These are phyloP conservation scores for Oreochromis tanganicae DNA, from an alignment of 2,113 vertebrate genomes.

Conservation along the genomic window DNA sequence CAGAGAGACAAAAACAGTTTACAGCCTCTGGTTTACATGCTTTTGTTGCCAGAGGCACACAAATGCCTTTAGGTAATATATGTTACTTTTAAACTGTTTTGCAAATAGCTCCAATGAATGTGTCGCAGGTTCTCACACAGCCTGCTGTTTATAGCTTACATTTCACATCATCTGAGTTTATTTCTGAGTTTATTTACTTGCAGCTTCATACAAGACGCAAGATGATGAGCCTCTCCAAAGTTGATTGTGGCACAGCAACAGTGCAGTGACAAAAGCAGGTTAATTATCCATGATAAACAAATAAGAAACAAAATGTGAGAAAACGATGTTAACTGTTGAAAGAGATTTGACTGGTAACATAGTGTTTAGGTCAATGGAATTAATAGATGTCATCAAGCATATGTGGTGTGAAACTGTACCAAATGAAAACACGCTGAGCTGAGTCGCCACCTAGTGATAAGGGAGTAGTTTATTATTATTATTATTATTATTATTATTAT, in stretches of 20 bases:
- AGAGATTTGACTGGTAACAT: neutral
- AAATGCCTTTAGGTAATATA: neutral
- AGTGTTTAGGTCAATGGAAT: neutral
- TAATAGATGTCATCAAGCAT: neutral
- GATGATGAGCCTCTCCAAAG: neutral
- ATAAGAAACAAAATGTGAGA: neutral
- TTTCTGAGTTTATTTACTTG: neutral
- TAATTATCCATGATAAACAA: neutral
- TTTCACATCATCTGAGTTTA: neutral
- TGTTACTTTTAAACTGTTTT: neutral
- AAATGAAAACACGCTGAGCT: neutral
- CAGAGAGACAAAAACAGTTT: neutral
- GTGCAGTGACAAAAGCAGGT: neutral
- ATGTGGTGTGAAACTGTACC: neutral
- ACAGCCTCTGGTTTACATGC: neutral
- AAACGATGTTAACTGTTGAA: neutral
- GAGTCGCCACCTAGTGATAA: neutral
- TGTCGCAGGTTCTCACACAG: neutral
- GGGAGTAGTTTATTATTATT: neutral
- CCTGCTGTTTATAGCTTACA: neutral
- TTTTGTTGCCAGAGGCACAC: neutral
- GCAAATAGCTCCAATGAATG: neutral
- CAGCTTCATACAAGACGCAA: neutral
- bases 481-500: fast-evolving
- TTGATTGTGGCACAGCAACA: neutral